Conservation (phyloP, 2,113 vertebrate species). For the Ceratotherium simum region DNA sequence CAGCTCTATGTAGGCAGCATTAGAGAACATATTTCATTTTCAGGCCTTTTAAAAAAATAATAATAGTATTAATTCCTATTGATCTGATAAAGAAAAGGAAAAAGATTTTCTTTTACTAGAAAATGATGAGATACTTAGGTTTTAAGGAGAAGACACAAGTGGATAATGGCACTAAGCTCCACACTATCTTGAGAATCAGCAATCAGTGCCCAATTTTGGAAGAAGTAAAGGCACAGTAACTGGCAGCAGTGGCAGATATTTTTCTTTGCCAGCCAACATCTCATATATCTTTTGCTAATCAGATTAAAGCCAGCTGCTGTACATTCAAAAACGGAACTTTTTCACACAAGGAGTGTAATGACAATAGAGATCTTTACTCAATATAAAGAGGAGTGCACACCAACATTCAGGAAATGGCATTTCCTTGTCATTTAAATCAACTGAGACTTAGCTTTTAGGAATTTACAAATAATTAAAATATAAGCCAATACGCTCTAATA, state of each 20-base stretch:
- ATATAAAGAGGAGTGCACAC: accelerated
- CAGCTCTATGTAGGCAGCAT: background rate
- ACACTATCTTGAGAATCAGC: background rate
- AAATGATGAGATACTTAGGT: background rate
- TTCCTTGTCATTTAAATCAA: background rate
- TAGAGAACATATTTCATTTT: background rate
- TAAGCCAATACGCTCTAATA: accelerated
- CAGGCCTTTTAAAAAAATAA: background rate
- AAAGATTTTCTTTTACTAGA: background rate
- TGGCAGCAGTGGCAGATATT: background rate
- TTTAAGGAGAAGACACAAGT: background rate
- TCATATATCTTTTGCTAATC: background rate
- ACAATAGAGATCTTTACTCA: too few species aligned
- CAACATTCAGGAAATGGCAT: background rate
- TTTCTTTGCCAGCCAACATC: background rate
- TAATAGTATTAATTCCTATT: background rate
- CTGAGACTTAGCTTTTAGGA: background rate
- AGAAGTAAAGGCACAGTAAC: background rate
- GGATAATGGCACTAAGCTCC: background rate
- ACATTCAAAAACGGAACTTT: background rate
- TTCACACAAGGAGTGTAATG: too few species aligned
- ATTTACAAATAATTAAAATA: background rate
- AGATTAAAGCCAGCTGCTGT: background rate
- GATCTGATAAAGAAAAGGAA: background rate
- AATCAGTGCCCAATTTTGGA: background rate